These are phyloP conservation scores for Brachylomia viminalis DNA, from an alignment of 2,888 invertebrate species.

Conservation along the genomic window DNA sequence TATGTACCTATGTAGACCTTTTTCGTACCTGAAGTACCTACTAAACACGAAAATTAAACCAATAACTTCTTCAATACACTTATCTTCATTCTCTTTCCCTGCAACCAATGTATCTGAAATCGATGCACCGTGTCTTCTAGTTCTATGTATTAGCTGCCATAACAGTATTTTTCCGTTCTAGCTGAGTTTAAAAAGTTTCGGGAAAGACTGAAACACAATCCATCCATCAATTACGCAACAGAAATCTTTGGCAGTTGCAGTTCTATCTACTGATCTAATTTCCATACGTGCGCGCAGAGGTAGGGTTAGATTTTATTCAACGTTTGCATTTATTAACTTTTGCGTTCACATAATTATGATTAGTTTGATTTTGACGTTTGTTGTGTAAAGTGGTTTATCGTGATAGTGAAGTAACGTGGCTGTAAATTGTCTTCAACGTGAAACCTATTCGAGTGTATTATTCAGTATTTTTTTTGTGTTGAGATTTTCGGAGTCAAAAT, in stretches of 20 bases:
- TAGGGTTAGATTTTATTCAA: not conserved
- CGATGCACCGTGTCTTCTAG: not conserved
- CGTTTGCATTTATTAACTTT: slow-evolving; percentile 79
- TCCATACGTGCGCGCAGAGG: slow-evolving; percentile 84
- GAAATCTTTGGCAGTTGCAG: slow-evolving; percentile 76
- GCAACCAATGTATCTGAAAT: not conserved
- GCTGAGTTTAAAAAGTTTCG: too few relatives aligned
- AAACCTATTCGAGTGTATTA: too few relatives aligned
- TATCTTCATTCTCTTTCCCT: not conserved
- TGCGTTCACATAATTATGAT: slow-evolving; percentile 78
- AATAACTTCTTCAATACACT: too few relatives aligned
- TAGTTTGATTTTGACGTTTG: slow-evolving; percentile 85
- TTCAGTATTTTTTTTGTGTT: not conserved
- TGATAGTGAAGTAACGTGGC: not conserved
- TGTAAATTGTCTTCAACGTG: not conserved
- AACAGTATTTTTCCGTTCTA: not conserved
- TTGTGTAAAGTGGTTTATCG: slow-evolving; percentile 76
- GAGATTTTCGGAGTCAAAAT: not conserved
- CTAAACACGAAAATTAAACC: too few relatives aligned
- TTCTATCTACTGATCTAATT: slow-evolving; percentile 85
- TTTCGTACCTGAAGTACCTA: too few relatives aligned
- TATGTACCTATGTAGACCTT: too few relatives aligned
- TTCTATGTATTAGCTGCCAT: not conserved
- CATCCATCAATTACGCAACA: slow-evolving; percentile 25
- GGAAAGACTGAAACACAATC: not conserved